These are phyloP conservation scores for Nasua narica DNA, from an alignment of 2,797 vertebrate species.

Conservation along the genomic window DNA sequence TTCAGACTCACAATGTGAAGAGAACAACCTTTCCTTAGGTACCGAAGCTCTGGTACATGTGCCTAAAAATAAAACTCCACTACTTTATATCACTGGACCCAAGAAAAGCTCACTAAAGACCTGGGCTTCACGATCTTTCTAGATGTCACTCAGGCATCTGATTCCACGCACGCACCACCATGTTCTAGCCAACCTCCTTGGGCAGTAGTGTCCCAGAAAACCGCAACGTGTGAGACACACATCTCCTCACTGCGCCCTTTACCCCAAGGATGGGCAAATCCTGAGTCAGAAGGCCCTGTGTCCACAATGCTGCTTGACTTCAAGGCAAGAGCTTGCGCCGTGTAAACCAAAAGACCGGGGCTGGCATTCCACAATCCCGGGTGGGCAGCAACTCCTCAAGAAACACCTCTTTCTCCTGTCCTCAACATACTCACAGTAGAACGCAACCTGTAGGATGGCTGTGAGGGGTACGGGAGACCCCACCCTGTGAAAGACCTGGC, in stretches of 20 bases:
- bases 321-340: not conserved
- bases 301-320: not conserved
- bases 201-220: not conserved
- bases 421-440: not conserved
- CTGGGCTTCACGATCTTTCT: not conserved
- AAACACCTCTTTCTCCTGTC: not conserved
- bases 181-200: not conserved
- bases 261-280: not conserved
- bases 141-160: not conserved
- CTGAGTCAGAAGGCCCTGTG: not conserved
- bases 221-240: fast-evolving
- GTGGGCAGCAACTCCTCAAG: not conserved
- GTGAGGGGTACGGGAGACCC: not conserved
- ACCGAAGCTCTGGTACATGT: not conserved
- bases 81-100: not conserved
- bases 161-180: not conserved
- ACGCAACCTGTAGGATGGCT: not conserved
- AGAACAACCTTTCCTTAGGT: not conserved
- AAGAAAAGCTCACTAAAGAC: not conserved
- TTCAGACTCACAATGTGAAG: not conserved
- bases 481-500: not conserved
- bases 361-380: not conserved
- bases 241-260: not conserved
- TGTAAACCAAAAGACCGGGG: not conserved
- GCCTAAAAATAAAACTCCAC: not conserved